Conservation (phyloP, 1,140 invertebrate genomes). For the Ostrea edulis region DNA sequence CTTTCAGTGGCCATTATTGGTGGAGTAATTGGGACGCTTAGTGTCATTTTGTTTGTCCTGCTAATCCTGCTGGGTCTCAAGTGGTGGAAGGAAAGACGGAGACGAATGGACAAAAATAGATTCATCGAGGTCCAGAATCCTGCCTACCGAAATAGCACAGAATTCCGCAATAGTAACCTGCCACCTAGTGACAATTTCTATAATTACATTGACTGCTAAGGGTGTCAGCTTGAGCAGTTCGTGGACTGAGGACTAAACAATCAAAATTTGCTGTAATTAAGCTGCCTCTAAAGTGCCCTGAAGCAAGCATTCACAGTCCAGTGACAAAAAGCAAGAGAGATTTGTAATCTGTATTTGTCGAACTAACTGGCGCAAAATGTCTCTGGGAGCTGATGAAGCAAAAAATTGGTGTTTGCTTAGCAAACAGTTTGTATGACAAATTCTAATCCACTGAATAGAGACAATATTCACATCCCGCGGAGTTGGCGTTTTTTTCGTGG, state of each 20-base stretch:
- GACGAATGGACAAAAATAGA: conserved; percentile 65
- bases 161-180: conserved; percentile 50
- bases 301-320: conserved; percentile 5
- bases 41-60: conserved; percentile 70
- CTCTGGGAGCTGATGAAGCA: background rate
- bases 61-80: conserved; percentile 71
- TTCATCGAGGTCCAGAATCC: conserved; percentile 72
- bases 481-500: background rate
- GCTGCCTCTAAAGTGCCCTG: background rate
- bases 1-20: conserved; percentile 75
- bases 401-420: background rate
- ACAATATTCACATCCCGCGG: too few species aligned
- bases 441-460: background rate
- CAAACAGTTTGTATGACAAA: background rate
- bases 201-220: conserved; percentile 54
- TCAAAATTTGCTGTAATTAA: conserved; percentile 10
- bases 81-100: conserved; percentile 68
- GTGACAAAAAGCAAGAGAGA: background rate
- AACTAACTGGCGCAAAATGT: background rate
- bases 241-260: background rate
- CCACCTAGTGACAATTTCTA: conserved; percentile 50
- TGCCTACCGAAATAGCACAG: conserved; percentile 71
- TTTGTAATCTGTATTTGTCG: background rate
- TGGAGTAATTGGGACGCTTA: conserved; percentile 74
- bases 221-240: conserved; percentile 22